Percentiles rank a stretch among this genome's conserved stretches.
phyloP scores from a whole-genome alignment of 2,797 vertebrate species.

The Champsocephalus gunnari region DNA sequence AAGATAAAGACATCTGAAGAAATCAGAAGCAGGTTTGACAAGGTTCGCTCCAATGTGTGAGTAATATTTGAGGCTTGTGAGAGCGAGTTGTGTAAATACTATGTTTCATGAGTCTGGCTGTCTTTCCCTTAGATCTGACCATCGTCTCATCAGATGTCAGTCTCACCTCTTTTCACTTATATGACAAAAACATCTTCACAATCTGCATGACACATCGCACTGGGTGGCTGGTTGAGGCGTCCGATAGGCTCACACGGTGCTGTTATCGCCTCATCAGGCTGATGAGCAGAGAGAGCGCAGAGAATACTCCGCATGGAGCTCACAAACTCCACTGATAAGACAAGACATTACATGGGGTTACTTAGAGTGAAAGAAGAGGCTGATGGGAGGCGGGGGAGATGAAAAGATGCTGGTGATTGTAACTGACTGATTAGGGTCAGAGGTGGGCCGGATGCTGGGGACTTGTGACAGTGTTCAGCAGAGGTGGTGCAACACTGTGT shows the following conservation, averaged over 20 bases:
- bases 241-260: slow-evolving; percentile 3
- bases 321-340: slow-evolving; percentile 61
- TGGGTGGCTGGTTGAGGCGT: slow-evolving; percentile 29
- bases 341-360: slow-evolving; percentile 51
- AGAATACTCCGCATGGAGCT: slow-evolving; percentile 46
- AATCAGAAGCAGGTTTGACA: slow-evolving; percentile 1
- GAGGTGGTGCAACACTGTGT: slow-evolving; percentile 62
- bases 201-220: background rate
- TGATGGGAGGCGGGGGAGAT: slow-evolving; percentile 41
- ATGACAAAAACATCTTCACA: slow-evolving; percentile 1
- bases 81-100: slow-evolving; percentile 1
- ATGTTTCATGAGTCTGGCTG: background rate
- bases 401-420: slow-evolving; percentile 66
- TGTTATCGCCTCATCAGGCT: slow-evolving; percentile 38
- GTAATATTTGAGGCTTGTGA: background rate
- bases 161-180: slow-evolving; percentile 19
- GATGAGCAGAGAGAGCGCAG: slow-evolving; percentile 48
- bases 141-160: slow-evolving; percentile 18
- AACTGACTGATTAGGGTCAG: slow-evolving; percentile 75
- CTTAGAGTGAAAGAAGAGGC: slow-evolving; percentile 42
- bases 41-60: background rate
- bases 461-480: slow-evolving; percentile 54
- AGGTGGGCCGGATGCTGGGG: slow-evolving; percentile 62
- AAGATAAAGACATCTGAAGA: background rate
- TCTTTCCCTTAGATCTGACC: background rate